Conservation (phyloP, 2,797 vertebrate genomes). For the Enteromius trimaculatus region DNA sequence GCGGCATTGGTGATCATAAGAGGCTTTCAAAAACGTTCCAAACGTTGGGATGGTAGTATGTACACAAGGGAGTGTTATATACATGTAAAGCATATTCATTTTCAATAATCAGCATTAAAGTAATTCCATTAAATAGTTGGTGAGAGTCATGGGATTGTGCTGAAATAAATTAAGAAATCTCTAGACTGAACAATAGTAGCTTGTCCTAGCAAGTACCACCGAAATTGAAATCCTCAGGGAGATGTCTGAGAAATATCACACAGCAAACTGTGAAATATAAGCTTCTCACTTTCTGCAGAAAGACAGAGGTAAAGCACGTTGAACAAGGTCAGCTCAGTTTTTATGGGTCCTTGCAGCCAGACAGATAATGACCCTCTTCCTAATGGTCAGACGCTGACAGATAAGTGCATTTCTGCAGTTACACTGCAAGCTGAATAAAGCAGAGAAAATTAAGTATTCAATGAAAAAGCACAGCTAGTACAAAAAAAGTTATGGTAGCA, state of each 20-base stretch:
- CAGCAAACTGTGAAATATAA: conserved; percentile 1
- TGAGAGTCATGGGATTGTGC: not conserved
- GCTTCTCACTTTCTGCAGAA: conserved; percentile 3
- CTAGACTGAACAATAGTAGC: not conserved
- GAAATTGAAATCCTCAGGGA: not conserved
- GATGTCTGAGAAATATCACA: not conserved
- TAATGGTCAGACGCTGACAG: not conserved
- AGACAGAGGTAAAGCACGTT: not conserved
- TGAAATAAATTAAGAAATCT: not conserved
- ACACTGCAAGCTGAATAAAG: conserved; percentile 1
- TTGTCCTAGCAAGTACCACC: not conserved
- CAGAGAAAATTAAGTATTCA: not conserved
- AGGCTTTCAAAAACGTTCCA: too few relatives aligned
- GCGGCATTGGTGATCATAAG: too few relatives aligned
- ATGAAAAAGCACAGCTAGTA: conserved; percentile 10
- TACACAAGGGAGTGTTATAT: not conserved
- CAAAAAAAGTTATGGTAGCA: not conserved
- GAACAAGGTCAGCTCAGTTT: not conserved
- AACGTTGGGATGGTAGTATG: not conserved
- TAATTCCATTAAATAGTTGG: not conserved
- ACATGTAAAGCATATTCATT: not conserved
- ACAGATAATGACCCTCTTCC: conserved; percentile 25
- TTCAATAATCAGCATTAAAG: not conserved
- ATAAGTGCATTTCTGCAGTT: conserved; percentile 18
- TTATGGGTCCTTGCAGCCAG: not conserved